Conservation (phyloP, 2,797 vertebrate species). For the Potorous gilbertii region DNA sequence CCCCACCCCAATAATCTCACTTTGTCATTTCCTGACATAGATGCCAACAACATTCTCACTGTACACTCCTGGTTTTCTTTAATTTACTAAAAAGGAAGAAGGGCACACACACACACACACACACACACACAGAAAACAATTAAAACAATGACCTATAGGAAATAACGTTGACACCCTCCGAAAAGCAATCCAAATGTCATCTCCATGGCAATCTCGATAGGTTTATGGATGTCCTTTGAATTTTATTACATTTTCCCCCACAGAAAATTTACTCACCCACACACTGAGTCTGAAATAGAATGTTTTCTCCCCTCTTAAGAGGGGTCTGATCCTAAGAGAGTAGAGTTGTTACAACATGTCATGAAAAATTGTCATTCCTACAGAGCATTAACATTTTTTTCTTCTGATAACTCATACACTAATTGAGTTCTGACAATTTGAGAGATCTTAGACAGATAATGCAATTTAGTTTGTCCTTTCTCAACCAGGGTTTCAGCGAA, state of each 20-base stretch:
- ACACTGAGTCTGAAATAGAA: constrained; percentile 82
- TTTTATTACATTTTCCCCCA: constrained; percentile 81
- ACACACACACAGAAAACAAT: constrained; percentile 61
- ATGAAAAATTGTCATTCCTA: constrained; percentile 59
- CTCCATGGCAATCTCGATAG: constrained; percentile 84
- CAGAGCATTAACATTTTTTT: constrained; percentile 42
- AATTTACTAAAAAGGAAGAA: constrained; percentile 52
- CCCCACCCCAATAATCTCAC: not conserved
- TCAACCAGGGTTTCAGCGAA: constrained; percentile 12
- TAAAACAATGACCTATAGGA: constrained; percentile 70
- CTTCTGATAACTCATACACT: constrained; percentile 35
- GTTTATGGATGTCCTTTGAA: constrained; percentile 82
- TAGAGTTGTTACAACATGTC: constrained; percentile 55
- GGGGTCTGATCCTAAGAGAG: constrained; percentile 72
- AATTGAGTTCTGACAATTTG: constrained; percentile 42
- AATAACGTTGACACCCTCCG: constrained; percentile 80
- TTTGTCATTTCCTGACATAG: constrained; percentile 39
- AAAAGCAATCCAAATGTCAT: constrained; percentile 85
- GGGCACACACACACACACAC: constrained; percentile 8
- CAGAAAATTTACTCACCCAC: constrained; percentile 84
- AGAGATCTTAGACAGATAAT: constrained; percentile 35
- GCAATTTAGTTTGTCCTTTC: constrained; percentile 35
- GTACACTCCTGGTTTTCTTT: not conserved
- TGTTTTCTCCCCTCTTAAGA: constrained; percentile 76
- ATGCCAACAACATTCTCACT: constrained; percentile 15